These are phyloP conservation scores for Lethrus apterus DNA, from an alignment of 1,140 invertebrate species.

Conservation along the genomic window DNA sequence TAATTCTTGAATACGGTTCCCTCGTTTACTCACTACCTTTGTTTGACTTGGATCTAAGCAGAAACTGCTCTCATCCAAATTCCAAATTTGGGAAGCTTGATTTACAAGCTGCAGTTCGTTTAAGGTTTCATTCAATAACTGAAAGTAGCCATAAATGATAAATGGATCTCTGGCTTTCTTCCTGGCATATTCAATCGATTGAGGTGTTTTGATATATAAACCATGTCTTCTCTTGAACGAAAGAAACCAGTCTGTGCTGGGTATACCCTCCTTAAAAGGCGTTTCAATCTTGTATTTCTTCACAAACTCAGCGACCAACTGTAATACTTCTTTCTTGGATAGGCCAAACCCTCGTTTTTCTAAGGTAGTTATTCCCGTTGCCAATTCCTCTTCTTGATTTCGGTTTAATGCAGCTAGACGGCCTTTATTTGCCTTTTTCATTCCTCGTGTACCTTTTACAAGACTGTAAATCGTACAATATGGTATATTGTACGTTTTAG, in stretches of 20 bases:
- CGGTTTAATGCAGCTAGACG: slow-evolving; percentile 5
- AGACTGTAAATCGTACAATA: too few species aligned
- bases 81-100: slow-evolving; percentile 29
- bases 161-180: slow-evolving; percentile 26
- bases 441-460: neutral
- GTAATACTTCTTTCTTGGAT: slow-evolving; percentile 29
- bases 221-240: slow-evolving; percentile 16
- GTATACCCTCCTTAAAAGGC: slow-evolving; percentile 9
- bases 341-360: slow-evolving; percentile 35
- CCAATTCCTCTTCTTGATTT: slow-evolving; percentile 25
- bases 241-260: slow-evolving; percentile 10
- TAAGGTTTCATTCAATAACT: slow-evolving; percentile 25
- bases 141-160: slow-evolving; percentile 28
- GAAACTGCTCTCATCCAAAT: slow-evolving; percentile 34
- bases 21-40: slow-evolving; percentile 28
- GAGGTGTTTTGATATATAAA: too few species aligned
- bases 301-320: slow-evolving; percentile 30
- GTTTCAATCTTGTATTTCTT: slow-evolving; percentile 17
- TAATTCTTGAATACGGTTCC: slow-evolving; percentile 10
- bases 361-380: slow-evolving; percentile 23
- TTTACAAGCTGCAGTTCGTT: slow-evolving; percentile 23
- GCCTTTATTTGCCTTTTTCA: slow-evolving; percentile 6
- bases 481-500: too few species aligned
- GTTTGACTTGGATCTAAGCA: slow-evolving; percentile 27
- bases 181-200: slow-evolving; percentile 8